Conservation (phyloP, 2,797 vertebrate genomes). For the Caiman crocodilus region DNA sequence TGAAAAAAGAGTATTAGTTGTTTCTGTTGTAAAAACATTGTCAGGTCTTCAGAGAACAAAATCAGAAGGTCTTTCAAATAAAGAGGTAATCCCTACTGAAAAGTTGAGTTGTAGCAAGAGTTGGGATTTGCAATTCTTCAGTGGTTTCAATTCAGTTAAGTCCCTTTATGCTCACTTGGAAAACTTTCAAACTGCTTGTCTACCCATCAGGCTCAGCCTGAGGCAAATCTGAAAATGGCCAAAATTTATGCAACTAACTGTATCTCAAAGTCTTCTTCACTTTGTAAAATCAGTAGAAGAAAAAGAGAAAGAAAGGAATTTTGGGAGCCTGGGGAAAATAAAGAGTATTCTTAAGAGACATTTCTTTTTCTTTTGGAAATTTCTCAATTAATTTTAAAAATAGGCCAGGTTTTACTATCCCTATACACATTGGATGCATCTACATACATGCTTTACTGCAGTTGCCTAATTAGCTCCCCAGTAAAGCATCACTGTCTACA, state of each 20-base stretch:
- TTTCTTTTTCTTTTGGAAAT: constrained; percentile 33
- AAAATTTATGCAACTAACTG: constrained; percentile 6
- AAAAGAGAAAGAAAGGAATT: not conserved
- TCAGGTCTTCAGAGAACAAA: constrained; percentile 13
- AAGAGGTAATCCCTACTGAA: not conserved
- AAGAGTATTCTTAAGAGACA: not conserved
- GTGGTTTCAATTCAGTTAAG: not conserved
- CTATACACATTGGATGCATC: not conserved
- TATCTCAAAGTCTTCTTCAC: not conserved
- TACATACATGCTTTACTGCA: too few species aligned
- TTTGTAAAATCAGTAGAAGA: constrained; percentile 9
- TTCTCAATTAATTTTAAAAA: constrained; percentile 24
- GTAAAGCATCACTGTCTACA: too few species aligned
- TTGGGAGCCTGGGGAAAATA: not conserved
- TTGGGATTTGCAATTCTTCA: not conserved
- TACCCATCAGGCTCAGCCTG: not conserved
- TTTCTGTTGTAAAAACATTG: constrained; percentile 12
- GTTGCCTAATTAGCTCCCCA: too few species aligned
- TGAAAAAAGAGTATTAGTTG: constrained; percentile 28
- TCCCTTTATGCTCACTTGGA: not conserved
- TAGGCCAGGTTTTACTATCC: not conserved
- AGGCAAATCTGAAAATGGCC: constrained; percentile 7
- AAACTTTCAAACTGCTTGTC: not conserved
- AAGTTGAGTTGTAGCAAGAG: not conserved
- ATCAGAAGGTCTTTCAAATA: constrained; percentile 33